Evolutionary conservation across 1,140 invertebrate species (phyloP).

Genomic region (Cydia splendana): DNA sequence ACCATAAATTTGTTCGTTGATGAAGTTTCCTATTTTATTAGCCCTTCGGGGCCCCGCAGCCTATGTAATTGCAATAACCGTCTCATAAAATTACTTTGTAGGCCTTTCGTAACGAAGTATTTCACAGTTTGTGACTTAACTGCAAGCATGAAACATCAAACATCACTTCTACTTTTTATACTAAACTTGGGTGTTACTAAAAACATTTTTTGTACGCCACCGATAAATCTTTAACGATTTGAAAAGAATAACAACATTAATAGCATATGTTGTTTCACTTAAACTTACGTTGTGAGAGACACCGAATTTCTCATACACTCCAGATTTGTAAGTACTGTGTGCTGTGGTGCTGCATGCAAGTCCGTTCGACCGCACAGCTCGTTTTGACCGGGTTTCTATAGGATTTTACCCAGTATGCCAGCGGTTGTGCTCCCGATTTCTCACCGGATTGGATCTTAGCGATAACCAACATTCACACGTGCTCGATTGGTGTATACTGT

Average conservation of each 20-base stretch:
- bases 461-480: background rate
- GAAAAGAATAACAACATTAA: slow-evolving; percentile 15
- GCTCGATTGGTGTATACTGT: background rate
- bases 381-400: background rate
- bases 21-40: background rate
- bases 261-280: background rate
- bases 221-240: background rate
- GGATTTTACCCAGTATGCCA: slow-evolving; percentile 7
- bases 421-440: background rate
- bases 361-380: background rate
- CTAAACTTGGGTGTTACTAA: background rate
- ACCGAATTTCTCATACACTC: background rate
- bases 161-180: too few species aligned
- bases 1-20: background rate
- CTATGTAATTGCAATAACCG: background rate
- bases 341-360: background rate
- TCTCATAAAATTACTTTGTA: slow-evolving; percentile 6
- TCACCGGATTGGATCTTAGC: background rate
- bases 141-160: too few species aligned
- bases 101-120: background rate
- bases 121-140: background rate
- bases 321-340: background rate
- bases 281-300: background rate
- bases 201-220: background rate
- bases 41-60: background rate